phyloP scores from a whole-genome alignment of 1,140 invertebrate species.

The Subanguina moxae region DNA sequence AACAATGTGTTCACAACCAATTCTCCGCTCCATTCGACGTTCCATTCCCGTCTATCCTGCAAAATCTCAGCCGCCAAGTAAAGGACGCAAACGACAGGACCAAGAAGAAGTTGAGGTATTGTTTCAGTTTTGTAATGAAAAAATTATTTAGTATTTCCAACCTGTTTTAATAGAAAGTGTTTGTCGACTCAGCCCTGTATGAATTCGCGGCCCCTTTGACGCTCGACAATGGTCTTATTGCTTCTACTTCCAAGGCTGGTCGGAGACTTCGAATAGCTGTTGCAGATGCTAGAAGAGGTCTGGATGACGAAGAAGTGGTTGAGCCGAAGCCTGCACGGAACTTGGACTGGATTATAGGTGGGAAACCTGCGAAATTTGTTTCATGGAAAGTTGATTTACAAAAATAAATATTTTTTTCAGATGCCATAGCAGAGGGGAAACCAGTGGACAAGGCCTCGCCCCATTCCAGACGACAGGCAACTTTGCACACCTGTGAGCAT shows the following conservation, averaged over 20 bases:
- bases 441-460: slow-evolving; percentile 10
- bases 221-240: background rate
- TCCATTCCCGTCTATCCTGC: background rate
- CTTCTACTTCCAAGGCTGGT: too few species aligned
- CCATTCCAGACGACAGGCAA: slow-evolving; percentile 27
- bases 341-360: background rate
- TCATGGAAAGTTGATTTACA: too few species aligned
- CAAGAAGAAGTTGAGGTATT: background rate
- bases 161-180: background rate
- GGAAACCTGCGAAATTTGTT: too few species aligned
- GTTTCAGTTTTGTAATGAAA: background rate
- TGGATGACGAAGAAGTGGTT: too few species aligned
- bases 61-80: background rate
- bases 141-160: background rate
- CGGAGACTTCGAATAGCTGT: too few species aligned
- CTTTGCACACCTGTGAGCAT: slow-evolving; percentile 32
- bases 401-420: background rate
- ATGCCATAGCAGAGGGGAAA: slow-evolving; percentile 34
- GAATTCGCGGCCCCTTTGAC: background rate
- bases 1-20: too few species aligned
- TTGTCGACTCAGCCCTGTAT: background rate
- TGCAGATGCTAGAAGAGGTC: too few species aligned
- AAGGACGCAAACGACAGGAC: background rate
- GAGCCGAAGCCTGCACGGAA: background rate
- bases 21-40: too few species aligned